Percentiles rank a stretch among this genome's conserved stretches.
phyloP scores from a whole-genome alignment of 2,888 invertebrate genomes.

The Ernsta delagoae region DNA sequence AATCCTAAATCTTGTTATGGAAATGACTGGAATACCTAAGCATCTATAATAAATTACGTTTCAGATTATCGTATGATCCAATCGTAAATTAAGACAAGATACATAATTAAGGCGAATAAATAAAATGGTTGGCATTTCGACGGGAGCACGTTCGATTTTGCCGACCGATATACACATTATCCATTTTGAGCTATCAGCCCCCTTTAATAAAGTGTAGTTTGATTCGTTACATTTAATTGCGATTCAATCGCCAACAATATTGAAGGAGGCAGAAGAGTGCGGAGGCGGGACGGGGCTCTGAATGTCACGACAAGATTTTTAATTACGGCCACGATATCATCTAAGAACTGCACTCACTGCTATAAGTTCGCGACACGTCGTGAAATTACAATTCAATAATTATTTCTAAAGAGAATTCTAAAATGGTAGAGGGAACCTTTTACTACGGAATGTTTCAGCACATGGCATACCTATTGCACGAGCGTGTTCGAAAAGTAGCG shows the following conservation, averaged over 20 bases:
- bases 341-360: conserved; percentile 75
- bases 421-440: conserved; percentile 57
- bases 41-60: conserved; percentile 82
- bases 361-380: conserved; percentile 69
- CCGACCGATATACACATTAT: conserved; percentile 60
- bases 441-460: conserved; percentile 32
- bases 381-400: conserved; percentile 81
- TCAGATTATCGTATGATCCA: conserved; percentile 85
- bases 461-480: no score
- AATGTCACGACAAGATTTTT: conserved; percentile 85
- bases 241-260: conserved; percentile 84
- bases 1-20: conserved; percentile 84
- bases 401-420: conserved; percentile 56
- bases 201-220: conserved; percentile 83
- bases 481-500: background rate
- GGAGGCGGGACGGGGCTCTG: conserved; percentile 80
- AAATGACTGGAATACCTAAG: conserved; percentile 80
- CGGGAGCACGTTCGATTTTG: conserved; percentile 83
- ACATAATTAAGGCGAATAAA: conserved; percentile 85
- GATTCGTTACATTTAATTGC: conserved; percentile 81
- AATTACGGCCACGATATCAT: conserved; percentile 83
- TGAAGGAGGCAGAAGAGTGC: conserved; percentile 76
- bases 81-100: conserved; percentile 86
- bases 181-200: conserved; percentile 81
- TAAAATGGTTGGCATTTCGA: conserved; percentile 85